A percentile compares a stretch with the other conserved stretches of the same genome.
These are phyloP conservation scores for Poecilia wingei DNA, from an alignment of 2,797 vertebrate genomes.

Conservation along the genomic window DNA sequence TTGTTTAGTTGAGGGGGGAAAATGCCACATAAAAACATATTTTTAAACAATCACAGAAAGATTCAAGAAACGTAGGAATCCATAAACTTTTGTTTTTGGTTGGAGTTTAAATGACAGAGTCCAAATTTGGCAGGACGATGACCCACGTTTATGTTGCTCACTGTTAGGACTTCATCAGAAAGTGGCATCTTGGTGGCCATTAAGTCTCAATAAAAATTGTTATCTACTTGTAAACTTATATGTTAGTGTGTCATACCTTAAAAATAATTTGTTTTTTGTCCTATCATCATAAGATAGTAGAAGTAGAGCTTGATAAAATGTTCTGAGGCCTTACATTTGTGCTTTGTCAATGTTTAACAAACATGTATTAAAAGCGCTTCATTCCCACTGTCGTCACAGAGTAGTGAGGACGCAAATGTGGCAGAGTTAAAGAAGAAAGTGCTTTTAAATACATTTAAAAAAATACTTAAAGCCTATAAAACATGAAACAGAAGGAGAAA, in stretches of 20 bases:
- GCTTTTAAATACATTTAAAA: neutral
- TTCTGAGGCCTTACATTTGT: neutral
- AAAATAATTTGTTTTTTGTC: neutral
- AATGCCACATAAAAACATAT: too few species aligned
- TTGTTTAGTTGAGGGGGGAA: too few species aligned
- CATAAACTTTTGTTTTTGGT: neutral
- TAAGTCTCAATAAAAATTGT: neutral
- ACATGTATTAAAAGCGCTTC: neutral
- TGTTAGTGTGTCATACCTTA: neutral
- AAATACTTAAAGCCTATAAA: too few species aligned
- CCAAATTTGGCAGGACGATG: neutral
- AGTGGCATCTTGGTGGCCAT: neutral
- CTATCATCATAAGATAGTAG: neutral
- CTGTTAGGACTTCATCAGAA: neutral
- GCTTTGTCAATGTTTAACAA: neutral
- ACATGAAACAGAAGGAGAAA: neutral
- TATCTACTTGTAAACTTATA: neutral
- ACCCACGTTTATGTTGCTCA: neutral
- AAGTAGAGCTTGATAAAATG: neutral
- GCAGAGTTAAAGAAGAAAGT: neutral
- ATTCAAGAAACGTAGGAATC: neutral
- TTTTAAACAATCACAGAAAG: neutral
- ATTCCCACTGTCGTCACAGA: neutral
- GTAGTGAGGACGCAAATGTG: neutral
- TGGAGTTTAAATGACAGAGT: neutral